These are phyloP conservation scores for Astatotilapia flaviijosephi DNA, from an alignment of 2,113 vertebrate genomes.

Conservation along the genomic window DNA sequence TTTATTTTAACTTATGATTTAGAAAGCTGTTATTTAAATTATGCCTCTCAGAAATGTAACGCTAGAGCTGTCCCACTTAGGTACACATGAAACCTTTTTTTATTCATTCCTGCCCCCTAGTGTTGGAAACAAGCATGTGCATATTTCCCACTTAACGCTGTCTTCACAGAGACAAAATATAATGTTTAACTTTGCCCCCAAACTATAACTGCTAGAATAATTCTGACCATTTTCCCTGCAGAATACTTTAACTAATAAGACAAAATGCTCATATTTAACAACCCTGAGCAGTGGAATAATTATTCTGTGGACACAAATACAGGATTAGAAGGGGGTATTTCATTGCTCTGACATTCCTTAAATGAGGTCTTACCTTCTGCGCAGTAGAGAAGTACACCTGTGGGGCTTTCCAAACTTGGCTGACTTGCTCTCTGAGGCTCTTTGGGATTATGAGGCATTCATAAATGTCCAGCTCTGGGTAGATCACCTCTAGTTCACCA, in stretches of 20 bases:
- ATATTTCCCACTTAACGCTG: neutral
- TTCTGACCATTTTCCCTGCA: neutral
- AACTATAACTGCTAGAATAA: neutral
- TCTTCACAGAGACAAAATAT: neutral
- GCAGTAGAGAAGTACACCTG: conserved; percentile 35
- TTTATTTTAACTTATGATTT: neutral
- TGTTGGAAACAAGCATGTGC: conserved; percentile 17
- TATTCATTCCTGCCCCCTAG: conserved; percentile 46
- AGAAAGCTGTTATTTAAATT: neutral
- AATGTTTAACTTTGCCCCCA: neutral
- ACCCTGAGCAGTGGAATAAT: neutral
- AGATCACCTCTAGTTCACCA: conserved; percentile 52
- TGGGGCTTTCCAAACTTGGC: conserved; percentile 56
- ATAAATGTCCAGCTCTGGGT: conserved; percentile 55
- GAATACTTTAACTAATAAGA: neutral
- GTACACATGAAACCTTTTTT: neutral
- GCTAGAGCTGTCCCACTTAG: neutral
- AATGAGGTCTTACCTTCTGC: conserved; percentile 44
- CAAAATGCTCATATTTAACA: neutral
- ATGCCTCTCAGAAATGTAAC: neutral
- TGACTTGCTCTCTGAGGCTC: conserved; percentile 57
- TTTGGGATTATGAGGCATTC: conserved; percentile 47
- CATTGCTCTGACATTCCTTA: neutral
- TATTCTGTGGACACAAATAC: neutral
- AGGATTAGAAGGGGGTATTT: neutral